Percentiles rank a stretch among this genome's conserved stretches.
phyloP scores from a whole-genome alignment of 2,113 vertebrate species.

The Tenrec ecaudatus region DNA sequence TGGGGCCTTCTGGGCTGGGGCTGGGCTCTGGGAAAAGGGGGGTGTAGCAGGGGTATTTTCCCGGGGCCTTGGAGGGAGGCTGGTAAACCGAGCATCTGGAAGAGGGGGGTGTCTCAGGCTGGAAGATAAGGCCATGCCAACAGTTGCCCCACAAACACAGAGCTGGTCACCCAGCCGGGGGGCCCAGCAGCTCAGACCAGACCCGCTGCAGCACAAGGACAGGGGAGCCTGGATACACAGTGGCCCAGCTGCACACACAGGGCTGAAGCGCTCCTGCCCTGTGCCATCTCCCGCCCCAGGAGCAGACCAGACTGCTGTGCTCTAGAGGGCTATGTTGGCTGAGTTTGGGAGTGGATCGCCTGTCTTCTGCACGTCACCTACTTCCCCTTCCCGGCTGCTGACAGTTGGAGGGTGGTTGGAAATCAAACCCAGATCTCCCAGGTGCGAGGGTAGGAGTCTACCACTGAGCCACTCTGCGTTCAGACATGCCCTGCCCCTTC shows the following conservation, averaged over 20 bases:
- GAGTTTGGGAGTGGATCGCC: not conserved
- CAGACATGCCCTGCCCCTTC: too few relatives aligned
- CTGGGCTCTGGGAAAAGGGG: too few relatives aligned
- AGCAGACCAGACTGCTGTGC: not conserved
- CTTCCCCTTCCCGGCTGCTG: not conserved
- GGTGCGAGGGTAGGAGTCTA: too few relatives aligned
- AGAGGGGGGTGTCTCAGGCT: rapidly evolving
- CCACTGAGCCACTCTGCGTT: too few relatives aligned
- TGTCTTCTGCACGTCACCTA: not conserved
- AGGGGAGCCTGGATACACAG: not conserved
- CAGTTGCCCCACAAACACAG: rapidly evolving
- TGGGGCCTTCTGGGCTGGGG: not conserved
- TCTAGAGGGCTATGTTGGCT: not conserved
- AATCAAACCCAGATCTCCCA: too few relatives aligned
- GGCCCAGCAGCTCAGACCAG: rapidly evolving
- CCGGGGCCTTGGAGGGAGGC: too few relatives aligned
- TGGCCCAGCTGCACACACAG: not conserved
- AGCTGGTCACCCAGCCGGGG: rapidly evolving
- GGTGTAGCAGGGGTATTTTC: not conserved
- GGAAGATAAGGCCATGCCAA: not conserved
- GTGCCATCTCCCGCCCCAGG: not conserved
- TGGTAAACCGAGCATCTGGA: too few relatives aligned
- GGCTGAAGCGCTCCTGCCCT: not conserved
- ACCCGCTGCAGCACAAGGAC: too few relatives aligned
- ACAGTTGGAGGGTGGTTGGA: not conserved